These are phyloP conservation scores for Cepphus grylle DNA, from an alignment of 2,113 vertebrate species.

Conservation along the genomic window DNA sequence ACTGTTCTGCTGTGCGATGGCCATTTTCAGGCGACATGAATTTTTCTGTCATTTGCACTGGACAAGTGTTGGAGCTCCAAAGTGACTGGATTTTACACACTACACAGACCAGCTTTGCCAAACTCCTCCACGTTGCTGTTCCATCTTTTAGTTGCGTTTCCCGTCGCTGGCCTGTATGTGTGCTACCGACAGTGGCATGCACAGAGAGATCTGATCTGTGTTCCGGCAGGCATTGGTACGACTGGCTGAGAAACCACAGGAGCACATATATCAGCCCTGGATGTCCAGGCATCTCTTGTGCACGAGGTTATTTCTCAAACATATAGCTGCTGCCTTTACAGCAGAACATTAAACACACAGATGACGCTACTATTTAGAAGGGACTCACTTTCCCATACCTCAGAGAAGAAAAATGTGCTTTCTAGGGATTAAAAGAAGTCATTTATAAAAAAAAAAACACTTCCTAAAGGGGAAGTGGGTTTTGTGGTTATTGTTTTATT, in stretches of 20 bases:
- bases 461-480: background rate
- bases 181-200: too few relatives aligned
- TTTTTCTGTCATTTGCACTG: background rate
- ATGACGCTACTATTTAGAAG: background rate
- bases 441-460: background rate
- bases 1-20: background rate
- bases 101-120: background rate
- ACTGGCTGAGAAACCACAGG: background rate
- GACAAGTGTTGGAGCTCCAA: background rate
- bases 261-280: background rate
- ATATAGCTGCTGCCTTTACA: background rate
- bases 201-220: accelerated
- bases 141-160: background rate
- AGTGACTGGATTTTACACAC: background rate
- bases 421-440: background rate
- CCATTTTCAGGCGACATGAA: background rate
- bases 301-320: background rate
- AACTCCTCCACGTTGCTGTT: background rate
- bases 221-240: background rate
- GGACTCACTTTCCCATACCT: background rate
- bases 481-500: background rate
- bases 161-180: background rate
- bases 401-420: background rate
- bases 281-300: background rate
- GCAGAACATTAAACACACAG: background rate